phyloP scores from a whole-genome alignment of 2,113 vertebrate species.

The Parus major region DNA sequence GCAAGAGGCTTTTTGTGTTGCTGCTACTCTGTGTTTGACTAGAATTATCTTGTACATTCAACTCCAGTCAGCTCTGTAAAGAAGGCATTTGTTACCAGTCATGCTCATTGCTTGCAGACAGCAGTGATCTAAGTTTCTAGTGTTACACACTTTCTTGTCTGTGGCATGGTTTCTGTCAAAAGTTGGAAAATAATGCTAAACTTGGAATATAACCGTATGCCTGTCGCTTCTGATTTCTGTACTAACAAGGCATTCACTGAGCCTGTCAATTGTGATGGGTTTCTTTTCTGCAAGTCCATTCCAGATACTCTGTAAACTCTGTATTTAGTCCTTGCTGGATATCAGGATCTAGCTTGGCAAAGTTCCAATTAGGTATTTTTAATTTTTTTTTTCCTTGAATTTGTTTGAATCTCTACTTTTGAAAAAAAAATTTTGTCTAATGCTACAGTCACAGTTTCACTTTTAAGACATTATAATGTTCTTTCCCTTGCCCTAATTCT shows the following conservation, averaged over 20 bases:
- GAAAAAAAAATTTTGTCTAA: not conserved
- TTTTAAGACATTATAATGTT: not conserved
- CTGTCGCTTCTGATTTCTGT: not conserved
- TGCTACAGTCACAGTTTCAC: not conserved
- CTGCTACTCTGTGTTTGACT: not conserved
- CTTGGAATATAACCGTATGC: not conserved
- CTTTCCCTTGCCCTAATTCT: not conserved
- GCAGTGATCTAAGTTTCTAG: not conserved
- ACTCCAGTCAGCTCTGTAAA: not conserved
- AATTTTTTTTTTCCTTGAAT: not conserved
- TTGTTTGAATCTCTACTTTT: not conserved
- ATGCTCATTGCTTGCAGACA: not conserved
- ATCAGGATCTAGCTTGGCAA: not conserved
- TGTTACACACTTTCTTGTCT: not conserved
- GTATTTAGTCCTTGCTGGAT: not conserved
- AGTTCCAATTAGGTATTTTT: not conserved
- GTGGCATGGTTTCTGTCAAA: not conserved
- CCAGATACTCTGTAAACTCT: not conserved
- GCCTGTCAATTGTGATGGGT: not conserved
- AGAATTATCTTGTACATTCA: not conserved
- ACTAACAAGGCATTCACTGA: not conserved
- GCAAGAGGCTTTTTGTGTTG: not conserved
- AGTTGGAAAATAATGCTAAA: not conserved
- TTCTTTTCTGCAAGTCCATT: not conserved
- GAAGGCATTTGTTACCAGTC: not conserved